Conservation (phyloP, 2,113 vertebrate species). For the Sprattus sprattus region DNA sequence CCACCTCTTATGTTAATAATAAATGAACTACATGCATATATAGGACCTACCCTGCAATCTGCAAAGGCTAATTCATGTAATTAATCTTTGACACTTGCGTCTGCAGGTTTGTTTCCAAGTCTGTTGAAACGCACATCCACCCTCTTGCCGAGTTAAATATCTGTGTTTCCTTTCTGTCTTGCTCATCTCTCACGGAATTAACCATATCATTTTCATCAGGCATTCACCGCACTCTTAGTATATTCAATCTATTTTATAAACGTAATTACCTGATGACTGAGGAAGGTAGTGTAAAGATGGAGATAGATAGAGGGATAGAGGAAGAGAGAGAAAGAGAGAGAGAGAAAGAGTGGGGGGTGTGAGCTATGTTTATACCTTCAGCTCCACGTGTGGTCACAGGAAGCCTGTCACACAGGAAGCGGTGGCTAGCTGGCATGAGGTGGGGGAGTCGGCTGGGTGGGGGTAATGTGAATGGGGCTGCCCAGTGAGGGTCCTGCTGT, state of each 20-base stretch:
- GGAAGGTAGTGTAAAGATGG: not conserved
- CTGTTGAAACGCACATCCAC: slow-evolving; percentile 20
- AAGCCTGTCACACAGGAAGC: not conserved
- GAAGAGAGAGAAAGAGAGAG: slow-evolving; percentile 24
- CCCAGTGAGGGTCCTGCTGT: slow-evolving; percentile 49
- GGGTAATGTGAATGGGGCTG: slow-evolving; percentile 42
- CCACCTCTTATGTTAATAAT: not conserved
- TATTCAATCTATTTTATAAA: not conserved
- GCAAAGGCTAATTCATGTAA: slow-evolving; percentile 34
- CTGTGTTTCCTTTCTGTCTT: not conserved
- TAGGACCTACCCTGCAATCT: slow-evolving; percentile 30
- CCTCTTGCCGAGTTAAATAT: not conserved
- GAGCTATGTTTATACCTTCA: not conserved
- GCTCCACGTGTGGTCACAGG: not conserved
- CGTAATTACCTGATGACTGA: not conserved
- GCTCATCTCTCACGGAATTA: not conserved
- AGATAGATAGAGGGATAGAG: slow-evolving; percentile 11
- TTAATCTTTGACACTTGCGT: slow-evolving; percentile 39
- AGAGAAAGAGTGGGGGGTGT: slow-evolving; percentile 1
- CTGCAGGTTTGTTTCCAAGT: slow-evolving; percentile 21
- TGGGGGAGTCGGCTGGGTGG: not conserved
- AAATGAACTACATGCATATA: not conserved
- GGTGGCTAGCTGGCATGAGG: slow-evolving; percentile 3
- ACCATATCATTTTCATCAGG: not conserved
- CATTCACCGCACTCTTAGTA: not conserved